A percentile compares a stretch with the other conserved stretches of the same genome.
phyloP scores from a whole-genome alignment of 2,888 invertebrate genomes.

The Cataglyphis cursor region DNA sequence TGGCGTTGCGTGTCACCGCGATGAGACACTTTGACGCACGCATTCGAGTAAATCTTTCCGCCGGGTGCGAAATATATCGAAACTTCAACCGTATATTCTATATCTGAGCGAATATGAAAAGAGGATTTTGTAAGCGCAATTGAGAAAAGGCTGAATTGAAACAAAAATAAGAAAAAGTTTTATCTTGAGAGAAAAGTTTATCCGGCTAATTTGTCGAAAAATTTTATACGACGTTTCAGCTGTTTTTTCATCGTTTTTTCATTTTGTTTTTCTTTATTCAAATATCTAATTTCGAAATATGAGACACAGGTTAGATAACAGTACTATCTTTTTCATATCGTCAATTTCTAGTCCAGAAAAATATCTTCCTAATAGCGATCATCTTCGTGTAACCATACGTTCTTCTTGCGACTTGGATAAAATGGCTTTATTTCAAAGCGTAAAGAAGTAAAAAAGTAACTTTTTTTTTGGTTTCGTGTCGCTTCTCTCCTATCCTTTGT shows the following conservation, averaged over 20 bases:
- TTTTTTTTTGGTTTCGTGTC: background rate
- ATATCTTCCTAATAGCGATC: conserved; percentile 1
- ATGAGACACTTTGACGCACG: conserved; percentile 17
- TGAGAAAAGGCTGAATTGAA: background rate
- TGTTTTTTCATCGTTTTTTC: background rate
- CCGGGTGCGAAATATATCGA: conserved; percentile 11
- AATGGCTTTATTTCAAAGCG: conserved; percentile 6
- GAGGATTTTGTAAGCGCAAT: background rate
- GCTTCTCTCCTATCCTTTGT: conserved; percentile 7
- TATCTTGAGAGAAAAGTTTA: background rate
- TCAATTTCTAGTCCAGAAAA: background rate
- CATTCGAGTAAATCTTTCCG: conserved; percentile 15
- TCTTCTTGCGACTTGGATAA: background rate
- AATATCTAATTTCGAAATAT: background rate
- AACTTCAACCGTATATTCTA: background rate
- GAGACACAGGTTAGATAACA: background rate
- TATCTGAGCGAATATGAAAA: conserved; percentile 13
- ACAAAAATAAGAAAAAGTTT: too few relatives aligned
- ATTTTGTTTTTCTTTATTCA: background rate
- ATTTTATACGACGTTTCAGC: background rate
- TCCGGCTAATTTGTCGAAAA: background rate
- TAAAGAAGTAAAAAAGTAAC: background rate
- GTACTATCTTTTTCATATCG: background rate
- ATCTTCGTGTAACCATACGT: background rate
- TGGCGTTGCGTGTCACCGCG: conserved; percentile 40